Conservation (phyloP, 1,140 invertebrate species). For the Drosophila carrolli region DNA sequence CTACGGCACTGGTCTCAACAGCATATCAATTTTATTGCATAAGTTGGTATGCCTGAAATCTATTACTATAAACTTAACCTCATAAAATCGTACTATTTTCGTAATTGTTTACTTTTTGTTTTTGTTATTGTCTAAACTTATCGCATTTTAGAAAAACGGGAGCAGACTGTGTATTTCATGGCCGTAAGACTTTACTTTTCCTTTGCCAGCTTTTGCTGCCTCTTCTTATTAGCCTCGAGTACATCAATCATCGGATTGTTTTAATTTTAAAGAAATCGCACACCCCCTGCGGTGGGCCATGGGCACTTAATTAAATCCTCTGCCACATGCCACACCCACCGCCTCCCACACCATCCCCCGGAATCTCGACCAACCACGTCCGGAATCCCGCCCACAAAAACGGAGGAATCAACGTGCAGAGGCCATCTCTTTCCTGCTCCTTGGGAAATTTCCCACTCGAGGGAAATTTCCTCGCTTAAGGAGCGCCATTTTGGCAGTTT, state of each 20-base stretch:
- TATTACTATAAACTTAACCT: too few relatives aligned
- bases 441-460: slow-evolving; percentile 53
- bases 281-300: slow-evolving; percentile 37
- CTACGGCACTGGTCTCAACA: too few relatives aligned
- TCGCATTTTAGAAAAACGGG: neutral
- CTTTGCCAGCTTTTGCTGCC: slow-evolving; percentile 10
- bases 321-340: slow-evolving; percentile 35
- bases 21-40: too few relatives aligned
- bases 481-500: slow-evolving; percentile 52
- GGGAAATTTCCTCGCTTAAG: slow-evolving; percentile 63
- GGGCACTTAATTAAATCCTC: slow-evolving; percentile 74
- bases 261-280: slow-evolving; percentile 76
- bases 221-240: slow-evolving; percentile 75
- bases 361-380: slow-evolving; percentile 33
- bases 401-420: slow-evolving; percentile 17
- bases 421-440: slow-evolving; percentile 63
- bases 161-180: neutral
- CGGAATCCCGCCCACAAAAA: slow-evolving; percentile 70
- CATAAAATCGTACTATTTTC: too few relatives aligned
- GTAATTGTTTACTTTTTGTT: too few relatives aligned
- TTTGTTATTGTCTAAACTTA: too few relatives aligned
- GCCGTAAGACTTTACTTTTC: neutral
- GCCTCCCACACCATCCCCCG: slow-evolving; percentile 15
- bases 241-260: slow-evolving; percentile 79
- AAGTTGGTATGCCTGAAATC: too few relatives aligned